phyloP scores from a whole-genome alignment of 2,888 invertebrate species.

The Timema cristinae region DNA sequence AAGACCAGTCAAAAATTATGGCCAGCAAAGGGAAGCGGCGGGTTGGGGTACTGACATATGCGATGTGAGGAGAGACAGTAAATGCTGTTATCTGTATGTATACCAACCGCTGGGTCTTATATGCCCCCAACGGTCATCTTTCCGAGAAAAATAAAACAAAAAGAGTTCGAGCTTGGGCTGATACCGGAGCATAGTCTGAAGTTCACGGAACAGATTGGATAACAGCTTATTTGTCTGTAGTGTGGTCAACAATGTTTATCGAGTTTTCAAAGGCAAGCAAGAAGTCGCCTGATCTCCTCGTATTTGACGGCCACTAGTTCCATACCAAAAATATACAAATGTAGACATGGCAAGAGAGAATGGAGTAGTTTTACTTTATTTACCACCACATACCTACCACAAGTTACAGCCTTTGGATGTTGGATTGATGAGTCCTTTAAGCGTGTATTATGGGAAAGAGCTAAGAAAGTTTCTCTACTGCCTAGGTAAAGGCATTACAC shows the following conservation, averaged over 20 bases:
- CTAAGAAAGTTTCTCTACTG: slow-evolving; percentile 27
- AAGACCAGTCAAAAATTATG: not conserved
- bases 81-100: not conserved
- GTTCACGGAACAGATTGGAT: slow-evolving; percentile 15
- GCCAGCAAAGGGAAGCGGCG: too few species aligned
- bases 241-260: slow-evolving; percentile 18
- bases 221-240: slow-evolving; percentile 18
- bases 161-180: slow-evolving; percentile 17
- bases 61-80: not conserved
- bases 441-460: slow-evolving; percentile 32
- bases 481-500: slow-evolving; percentile 25
- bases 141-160: slow-evolving; percentile 21
- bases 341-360: slow-evolving; percentile 33
- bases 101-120: too few species aligned
- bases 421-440: slow-evolving; percentile 9
- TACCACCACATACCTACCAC: slow-evolving; percentile 37
- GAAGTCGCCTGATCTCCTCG: slow-evolving; percentile 38
- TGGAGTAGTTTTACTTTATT: slow-evolving; percentile 35
- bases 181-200: slow-evolving; percentile 18
- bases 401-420: slow-evolving; percentile 31
- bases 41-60: not conserved
- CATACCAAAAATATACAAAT: slow-evolving; percentile 38
- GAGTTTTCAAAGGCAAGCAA: slow-evolving; percentile 34
- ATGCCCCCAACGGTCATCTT: not conserved
- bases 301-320: slow-evolving; percentile 40